A percentile compares a stretch with the other conserved stretches of the same genome.
Conservation (phyloP, 1,140 invertebrate genomes). For the Potamilus streckersoni region DNA sequence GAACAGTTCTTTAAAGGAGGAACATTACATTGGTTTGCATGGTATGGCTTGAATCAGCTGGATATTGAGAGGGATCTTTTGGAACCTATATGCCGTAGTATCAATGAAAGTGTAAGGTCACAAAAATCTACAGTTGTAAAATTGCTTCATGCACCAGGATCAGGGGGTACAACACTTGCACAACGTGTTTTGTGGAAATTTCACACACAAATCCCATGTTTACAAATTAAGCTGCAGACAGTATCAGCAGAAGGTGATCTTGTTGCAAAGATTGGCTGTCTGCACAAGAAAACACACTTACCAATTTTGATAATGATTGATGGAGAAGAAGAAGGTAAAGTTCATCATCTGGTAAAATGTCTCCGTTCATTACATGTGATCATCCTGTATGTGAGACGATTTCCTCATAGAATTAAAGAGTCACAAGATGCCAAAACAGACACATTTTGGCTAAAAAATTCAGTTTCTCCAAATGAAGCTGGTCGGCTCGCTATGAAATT, state of each 20-base stretch:
- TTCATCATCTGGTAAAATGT: slow-evolving; percentile 19
- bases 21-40: slow-evolving; percentile 38
- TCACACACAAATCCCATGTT: slow-evolving; percentile 20
- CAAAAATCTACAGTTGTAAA: slow-evolving; percentile 13
- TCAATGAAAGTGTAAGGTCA: slow-evolving; percentile 15
- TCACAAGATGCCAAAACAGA: background rate
- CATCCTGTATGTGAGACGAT: slow-evolving; percentile 32
- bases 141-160: slow-evolving; percentile 31
- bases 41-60: slow-evolving; percentile 32
- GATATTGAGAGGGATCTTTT: slow-evolving; percentile 38
- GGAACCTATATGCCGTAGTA: slow-evolving; percentile 4
- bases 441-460: slow-evolving; percentile 20
- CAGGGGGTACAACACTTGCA: slow-evolving; percentile 35
- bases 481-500: background rate
- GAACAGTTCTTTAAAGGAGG: slow-evolving; percentile 45
- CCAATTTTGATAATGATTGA: slow-evolving; percentile 41
- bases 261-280: slow-evolving; percentile 17
- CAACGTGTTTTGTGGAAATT: slow-evolving; percentile 39
- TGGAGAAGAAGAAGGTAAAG: slow-evolving; percentile 42
- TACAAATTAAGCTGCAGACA: slow-evolving; percentile 19
- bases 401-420: slow-evolving; percentile 11
- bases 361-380: background rate
- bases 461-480: slow-evolving; percentile 26
- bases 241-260: slow-evolving; percentile 4
- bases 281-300: slow-evolving; percentile 27